phyloP scores from a whole-genome alignment of 2,113 vertebrate species.

The Varanus komodoensis region DNA sequence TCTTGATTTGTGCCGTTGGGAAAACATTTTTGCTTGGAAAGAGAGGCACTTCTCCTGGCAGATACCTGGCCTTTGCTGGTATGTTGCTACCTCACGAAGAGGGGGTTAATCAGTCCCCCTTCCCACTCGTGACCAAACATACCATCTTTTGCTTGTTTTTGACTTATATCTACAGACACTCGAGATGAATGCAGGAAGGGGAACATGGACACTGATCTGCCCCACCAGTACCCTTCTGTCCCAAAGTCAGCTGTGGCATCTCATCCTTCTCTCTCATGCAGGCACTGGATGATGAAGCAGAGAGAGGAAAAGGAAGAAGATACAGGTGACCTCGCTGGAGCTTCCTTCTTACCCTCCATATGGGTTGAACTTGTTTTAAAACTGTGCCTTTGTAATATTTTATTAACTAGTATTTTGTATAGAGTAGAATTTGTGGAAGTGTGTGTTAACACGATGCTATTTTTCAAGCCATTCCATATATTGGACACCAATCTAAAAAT shows the following conservation, averaged over 20 bases:
- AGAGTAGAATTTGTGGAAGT: not conserved
- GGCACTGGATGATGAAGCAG: not conserved
- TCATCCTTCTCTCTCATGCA: not conserved
- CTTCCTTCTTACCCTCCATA: not conserved
- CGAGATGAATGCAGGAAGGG: not conserved
- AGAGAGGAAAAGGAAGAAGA: not conserved
- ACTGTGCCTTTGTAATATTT: not conserved
- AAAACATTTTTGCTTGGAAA: not conserved
- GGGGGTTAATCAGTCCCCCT: not conserved
- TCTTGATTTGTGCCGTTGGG: not conserved
- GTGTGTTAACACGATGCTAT: not conserved
- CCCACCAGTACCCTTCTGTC: not conserved
- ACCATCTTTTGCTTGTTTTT: not conserved
- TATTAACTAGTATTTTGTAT: constrained; percentile 10
- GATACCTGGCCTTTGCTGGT: not conserved
- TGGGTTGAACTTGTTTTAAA: not conserved
- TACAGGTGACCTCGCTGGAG: not conserved
- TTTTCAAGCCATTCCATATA: not conserved
- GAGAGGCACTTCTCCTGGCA: too few species aligned
- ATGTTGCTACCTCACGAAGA: not conserved
- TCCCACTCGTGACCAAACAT: not conserved
- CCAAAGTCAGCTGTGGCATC: not conserved
- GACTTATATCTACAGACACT: not conserved
- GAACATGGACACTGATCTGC: not conserved
- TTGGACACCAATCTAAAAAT: too few species aligned